Percentiles rank a stretch among this genome's conserved stretches.
Evolutionary conservation across 2,888 invertebrate species (phyloP).

Genomic region (Papilio elwesi): DNA sequence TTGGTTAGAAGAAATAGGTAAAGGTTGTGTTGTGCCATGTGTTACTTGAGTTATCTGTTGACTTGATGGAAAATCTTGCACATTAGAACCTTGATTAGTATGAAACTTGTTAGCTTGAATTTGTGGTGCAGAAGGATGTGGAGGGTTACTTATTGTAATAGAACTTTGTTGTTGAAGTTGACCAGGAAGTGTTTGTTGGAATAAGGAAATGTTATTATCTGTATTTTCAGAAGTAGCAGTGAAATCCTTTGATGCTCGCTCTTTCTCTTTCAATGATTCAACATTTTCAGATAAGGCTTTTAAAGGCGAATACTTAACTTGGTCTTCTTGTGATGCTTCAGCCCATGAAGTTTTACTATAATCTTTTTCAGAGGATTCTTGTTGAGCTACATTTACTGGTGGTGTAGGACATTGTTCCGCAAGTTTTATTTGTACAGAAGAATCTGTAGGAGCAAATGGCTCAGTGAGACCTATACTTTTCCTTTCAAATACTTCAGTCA

Average conservation of each 20-base stretch:
- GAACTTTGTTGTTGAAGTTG: constrained; percentile 45
- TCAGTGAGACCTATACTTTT: constrained; percentile 74
- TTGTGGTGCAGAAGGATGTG: constrained; percentile 51
- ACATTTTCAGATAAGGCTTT: constrained; percentile 60
- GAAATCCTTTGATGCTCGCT: constrained; percentile 52
- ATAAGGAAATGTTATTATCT: constrained; percentile 50
- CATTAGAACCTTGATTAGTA: constrained; percentile 51
- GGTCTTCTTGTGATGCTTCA: constrained; percentile 75
- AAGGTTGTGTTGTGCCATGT: constrained; percentile 44
- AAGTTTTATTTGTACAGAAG: constrained; percentile 55
- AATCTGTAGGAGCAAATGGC: constrained; percentile 63
- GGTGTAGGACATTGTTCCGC: constrained; percentile 80
- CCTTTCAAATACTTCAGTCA: constrained; percentile 79
- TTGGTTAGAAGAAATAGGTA: constrained; percentile 48
- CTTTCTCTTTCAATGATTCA: constrained; percentile 55
- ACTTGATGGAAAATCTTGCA: constrained; percentile 55
- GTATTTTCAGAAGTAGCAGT: constrained; percentile 51
- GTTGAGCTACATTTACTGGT: constrained; percentile 65
- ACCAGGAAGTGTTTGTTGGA: constrained; percentile 46
- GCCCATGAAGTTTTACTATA: constrained; percentile 78
- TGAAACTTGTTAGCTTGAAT: constrained; percentile 54
- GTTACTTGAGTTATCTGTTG: constrained; percentile 55
- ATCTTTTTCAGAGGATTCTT: constrained; percentile 80
- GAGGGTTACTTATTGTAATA: constrained; percentile 43
- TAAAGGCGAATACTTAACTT: constrained; percentile 50